Conservation (phyloP, 2,797 vertebrate species). For the Parambassis ranga region DNA sequence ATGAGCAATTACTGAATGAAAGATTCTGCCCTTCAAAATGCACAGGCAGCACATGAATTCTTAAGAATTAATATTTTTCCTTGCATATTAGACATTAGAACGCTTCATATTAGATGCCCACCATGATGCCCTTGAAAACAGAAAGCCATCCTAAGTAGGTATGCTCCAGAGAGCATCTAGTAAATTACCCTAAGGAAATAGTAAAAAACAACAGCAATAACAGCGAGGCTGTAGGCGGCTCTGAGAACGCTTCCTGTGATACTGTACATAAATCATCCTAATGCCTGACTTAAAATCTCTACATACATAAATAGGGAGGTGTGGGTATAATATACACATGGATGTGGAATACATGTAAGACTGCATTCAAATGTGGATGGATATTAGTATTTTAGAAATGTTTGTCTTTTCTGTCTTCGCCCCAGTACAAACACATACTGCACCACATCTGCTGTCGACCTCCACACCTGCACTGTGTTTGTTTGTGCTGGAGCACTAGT, state of each 20-base stretch:
- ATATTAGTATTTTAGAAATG: constrained; percentile 11
- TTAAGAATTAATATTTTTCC: not conserved
- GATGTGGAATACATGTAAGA: constrained; percentile 25
- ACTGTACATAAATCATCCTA: constrained; percentile 80
- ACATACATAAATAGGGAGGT: constrained; percentile 74
- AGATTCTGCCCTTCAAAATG: too few species aligned
- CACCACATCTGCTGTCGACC: constrained; percentile 25
- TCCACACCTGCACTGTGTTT: constrained; percentile 23
- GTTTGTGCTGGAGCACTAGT: constrained; percentile 17
- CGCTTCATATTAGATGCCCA: constrained; percentile 42
- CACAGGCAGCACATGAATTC: not conserved
- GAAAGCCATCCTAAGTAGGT: constrained; percentile 51
- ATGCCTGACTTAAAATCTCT: constrained; percentile 76
- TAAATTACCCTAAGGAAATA: constrained; percentile 76
- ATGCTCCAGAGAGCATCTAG: constrained; percentile 66
- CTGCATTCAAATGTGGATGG: not conserved
- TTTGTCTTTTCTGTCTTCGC: too few species aligned
- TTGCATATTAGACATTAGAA: constrained; percentile 12
- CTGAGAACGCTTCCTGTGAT: constrained; percentile 61
- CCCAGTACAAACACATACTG: too few species aligned
- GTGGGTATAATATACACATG: constrained; percentile 42
- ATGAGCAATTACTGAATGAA: too few species aligned
- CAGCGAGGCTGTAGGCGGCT: constrained; percentile 71
- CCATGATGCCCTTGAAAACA: constrained; percentile 76
- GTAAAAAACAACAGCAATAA: constrained; percentile 79